Base-by-base conservation (phyloP, 2,888 invertebrate genomes). In the Agrilus biguttatus region DNA sequence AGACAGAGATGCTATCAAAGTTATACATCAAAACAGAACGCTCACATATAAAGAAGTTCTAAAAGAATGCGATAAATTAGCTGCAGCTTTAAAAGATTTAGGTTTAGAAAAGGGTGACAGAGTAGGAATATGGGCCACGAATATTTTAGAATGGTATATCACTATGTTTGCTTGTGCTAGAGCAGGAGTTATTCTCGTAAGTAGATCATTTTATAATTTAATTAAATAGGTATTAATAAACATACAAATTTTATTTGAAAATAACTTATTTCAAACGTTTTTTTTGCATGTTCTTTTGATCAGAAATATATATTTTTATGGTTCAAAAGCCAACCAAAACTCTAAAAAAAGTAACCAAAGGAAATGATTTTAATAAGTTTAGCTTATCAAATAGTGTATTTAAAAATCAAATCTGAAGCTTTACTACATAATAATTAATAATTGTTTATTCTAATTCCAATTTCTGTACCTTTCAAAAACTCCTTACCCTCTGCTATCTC, bases 91-190 rank as follows among this genome's bases (percentile, higher is more conserved):
- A 1, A 39, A 37, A 35, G 53, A 72, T n/a, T 54, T 85, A 19
- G 88, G 88, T 0, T 55, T 89, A 14, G 59, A 74, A 42, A 71
- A 65, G 23, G 86, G 86, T 0, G 89, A 91, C 56, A 65, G 81
- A 8, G 57, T 92, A 3, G 89, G 82, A 1, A 68, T 91, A 17
- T 88, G 85, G 83, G 77, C 81, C 0, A 85, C 87, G 1, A 91
- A 88, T 63, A 68, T 71, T 33, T 60, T 75, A 37, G 80, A 87
- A 57, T 92, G 90, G 90, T 73, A 81, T 46, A 53, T 86, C 0
- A 67, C 76, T 0, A 76, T 80, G 59, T 66, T 82, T 58, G 88
- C 82, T 0, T 75, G 80, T 1, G 75, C 81, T 1, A 74, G 84
- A 48, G 74, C 76, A 2, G 90, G 89, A 1, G 63, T 85, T 2